Conservation (phyloP, 53 echinoderm and acorn worm genomes). For the Antedon mediterranea region DNA sequence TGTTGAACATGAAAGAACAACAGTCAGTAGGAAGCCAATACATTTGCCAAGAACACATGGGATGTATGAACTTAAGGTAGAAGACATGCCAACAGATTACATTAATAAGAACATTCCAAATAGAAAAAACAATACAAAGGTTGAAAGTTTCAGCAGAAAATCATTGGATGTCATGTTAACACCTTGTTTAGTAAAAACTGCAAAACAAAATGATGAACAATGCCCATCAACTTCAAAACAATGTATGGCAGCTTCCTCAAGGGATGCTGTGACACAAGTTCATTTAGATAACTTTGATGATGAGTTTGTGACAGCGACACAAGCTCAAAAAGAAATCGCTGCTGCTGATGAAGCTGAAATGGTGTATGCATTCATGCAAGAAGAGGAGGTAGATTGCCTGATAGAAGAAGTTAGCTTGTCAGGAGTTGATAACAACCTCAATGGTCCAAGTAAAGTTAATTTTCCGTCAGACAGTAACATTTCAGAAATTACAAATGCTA, state of each 20-base stretch:
- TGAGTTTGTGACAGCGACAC: slow-evolving; percentile 44
- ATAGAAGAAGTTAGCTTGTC: slow-evolving; percentile 36
- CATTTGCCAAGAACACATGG: not conserved
- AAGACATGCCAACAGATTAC: not conserved
- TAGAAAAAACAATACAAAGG: not conserved
- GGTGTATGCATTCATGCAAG: slow-evolving; percentile 84
- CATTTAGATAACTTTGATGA: slow-evolving; percentile 23
- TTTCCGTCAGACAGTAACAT: no score
- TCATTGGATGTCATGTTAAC: not conserved
- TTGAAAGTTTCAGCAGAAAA: not conserved
- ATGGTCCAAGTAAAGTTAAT: no score
- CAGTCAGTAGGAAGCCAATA: not conserved
- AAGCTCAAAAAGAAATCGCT: slow-evolving; percentile 63
- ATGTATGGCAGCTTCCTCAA: no score
- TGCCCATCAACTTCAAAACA: not conserved
- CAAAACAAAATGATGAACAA: not conserved
- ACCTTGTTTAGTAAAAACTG: not conserved
- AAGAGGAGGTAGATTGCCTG: slow-evolving; percentile 4
- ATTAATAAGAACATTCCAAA: not conserved
- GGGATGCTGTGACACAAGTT: not conserved
- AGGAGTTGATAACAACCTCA: slow-evolving; percentile 12
- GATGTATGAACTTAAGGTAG: not conserved
- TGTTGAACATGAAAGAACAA: not conserved
- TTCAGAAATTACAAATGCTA: no score
- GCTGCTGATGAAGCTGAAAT: slow-evolving; percentile 82